Evolutionary conservation across 1,140 invertebrate genomes (phyloP), one percentile per base, ranked within the genome.

Genomic region (Aphis craccivora): DNA sequence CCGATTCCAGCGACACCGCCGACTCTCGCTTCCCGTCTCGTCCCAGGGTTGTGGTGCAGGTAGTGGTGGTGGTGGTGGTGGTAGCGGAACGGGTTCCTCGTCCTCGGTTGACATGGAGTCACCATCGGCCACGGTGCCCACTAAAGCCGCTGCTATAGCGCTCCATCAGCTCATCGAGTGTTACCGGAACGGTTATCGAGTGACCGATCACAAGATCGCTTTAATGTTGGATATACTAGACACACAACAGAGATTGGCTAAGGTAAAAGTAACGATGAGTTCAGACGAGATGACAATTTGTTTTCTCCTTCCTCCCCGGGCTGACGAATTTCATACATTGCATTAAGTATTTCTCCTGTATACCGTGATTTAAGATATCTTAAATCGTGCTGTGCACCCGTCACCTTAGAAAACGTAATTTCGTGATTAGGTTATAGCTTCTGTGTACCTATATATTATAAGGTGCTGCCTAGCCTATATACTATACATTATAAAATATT

Each of bases 221-320:
- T 96, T 98, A 25, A 97, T 97, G 95, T 97, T 97, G 94, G 97
- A 98, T 94, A 97, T 98, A 94, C 96, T 97, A 94, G 97, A 97
- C 94, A 97, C 97, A 25, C 97, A 97, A 95, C 97, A 97, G 95
- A 96, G 96, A 94, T 97, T 98, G 94, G 97, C 97, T 94, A 96
- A 97, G 97, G 97, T 97, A 95, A 95, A 90, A 67, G n/a, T 76
- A n/a, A 20, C 60, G 11, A 20, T n/a, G 11, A n/a, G 14, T 23
- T n/a, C 30, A 11, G 5, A 86, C 30, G 23, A 14, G n/a, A 18
- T 76, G n/a, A 4, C 30, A n/a, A n/a, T n/a, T n/a, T 18, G 48
- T 76, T 76, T 76, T n/a, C 60, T n/a, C 60, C n/a, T n/a, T 76
- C 60, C 14, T 76, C n/a, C 30, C 3, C 60, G 30, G 60, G 14